Evolutionary conservation across 2,797 vertebrate species (phyloP).

Genomic region (Sebastes wilsoni): DNA sequence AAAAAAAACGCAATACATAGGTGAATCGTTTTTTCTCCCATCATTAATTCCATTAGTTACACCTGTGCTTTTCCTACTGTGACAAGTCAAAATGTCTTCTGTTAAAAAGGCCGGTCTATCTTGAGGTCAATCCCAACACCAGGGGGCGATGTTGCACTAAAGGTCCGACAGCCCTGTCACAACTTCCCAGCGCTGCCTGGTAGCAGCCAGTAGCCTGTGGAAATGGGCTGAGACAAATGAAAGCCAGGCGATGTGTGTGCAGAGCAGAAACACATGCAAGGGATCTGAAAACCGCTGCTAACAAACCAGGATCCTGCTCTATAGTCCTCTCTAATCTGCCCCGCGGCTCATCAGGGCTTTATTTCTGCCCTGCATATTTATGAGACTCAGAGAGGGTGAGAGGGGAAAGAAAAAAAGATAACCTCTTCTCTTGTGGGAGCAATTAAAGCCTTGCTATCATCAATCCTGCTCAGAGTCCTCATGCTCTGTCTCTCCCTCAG

Average conservation of each 20-base stretch:
- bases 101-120: neutral
- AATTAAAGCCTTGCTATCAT: constrained; percentile 76
- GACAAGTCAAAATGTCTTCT: neutral
- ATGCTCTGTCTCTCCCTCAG: constrained; percentile 43
- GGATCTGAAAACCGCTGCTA: constrained; percentile 68
- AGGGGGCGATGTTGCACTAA: constrained; percentile 65
- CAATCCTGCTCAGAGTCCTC: constrained; percentile 66
- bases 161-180: constrained; percentile 8
- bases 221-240: constrained; percentile 62
- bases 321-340: constrained; percentile 80
- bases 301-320: constrained; percentile 71
- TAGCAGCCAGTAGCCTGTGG: constrained; percentile 45
- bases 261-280: constrained; percentile 68
- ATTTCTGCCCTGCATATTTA: constrained; percentile 76
- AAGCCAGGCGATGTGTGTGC: constrained; percentile 55
- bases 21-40: fast-evolving
- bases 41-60: neutral
- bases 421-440: constrained; percentile 76
- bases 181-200: constrained; percentile 2
- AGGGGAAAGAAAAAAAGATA: constrained; percentile 40
- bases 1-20: too few species aligned
- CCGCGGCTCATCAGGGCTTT: constrained; percentile 73
- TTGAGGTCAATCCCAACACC: constrained; percentile 29
- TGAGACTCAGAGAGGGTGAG: constrained; percentile 65
- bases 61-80: neutral